phyloP scores from a whole-genome alignment of 2,113 vertebrate species.

The Daboia siamensis region DNA sequence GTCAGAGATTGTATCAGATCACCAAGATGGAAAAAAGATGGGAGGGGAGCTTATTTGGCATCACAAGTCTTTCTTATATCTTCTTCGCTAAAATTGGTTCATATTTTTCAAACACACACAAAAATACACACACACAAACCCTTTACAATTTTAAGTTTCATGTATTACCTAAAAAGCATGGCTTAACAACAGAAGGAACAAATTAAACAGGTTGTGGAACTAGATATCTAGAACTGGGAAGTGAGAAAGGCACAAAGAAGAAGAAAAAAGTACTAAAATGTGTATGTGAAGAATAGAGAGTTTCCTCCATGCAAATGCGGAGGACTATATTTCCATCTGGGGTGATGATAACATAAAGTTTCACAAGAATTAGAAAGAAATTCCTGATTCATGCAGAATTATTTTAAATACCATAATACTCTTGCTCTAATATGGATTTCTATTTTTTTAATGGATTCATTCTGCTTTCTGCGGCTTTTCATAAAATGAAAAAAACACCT shows the following conservation, averaged over 20 bases:
- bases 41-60: not conserved
- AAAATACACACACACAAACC: not conserved
- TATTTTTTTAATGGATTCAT: not conserved
- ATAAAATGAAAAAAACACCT: no score
- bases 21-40: slow-evolving; percentile 14
- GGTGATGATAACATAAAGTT: not conserved
- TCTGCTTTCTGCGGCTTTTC: not conserved
- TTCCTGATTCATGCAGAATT: not conserved
- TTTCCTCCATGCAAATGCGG: not conserved
- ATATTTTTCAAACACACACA: not conserved
- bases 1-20: slow-evolving; percentile 41
- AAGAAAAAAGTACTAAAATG: not conserved
- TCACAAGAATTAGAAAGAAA: not conserved
- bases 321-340: not conserved
- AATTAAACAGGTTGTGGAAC: slow-evolving; percentile 24
- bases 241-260: not conserved
- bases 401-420: not conserved
- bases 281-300: slow-evolving; percentile 11
- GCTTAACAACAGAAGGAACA: not conserved
- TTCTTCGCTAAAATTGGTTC: not conserved
- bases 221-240: not conserved
- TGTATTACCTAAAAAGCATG: not conserved
- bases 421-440: not conserved
- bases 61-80: not conserved
- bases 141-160: not conserved